Conservation (phyloP, 2,113 vertebrate genomes). For the Aegotheles bennettii region DNA sequence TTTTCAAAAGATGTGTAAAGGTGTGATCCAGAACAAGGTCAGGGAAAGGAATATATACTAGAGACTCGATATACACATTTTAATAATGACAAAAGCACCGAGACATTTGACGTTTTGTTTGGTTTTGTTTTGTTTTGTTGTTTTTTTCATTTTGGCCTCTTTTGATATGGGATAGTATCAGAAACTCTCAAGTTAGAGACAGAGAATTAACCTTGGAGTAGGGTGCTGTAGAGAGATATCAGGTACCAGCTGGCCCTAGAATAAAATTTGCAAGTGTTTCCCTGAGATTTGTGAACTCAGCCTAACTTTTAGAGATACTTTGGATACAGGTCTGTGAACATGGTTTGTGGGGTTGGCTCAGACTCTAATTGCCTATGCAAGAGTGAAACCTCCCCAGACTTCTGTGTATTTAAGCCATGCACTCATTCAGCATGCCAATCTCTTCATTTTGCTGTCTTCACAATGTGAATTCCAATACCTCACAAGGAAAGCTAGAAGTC, state of each 20-base stretch:
- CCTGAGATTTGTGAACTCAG: not conserved
- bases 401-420: not conserved
- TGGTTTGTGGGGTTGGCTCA: fast-evolving
- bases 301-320: not conserved
- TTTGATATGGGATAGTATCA: not conserved
- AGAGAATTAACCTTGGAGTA: not conserved
- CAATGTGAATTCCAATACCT: not conserved
- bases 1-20: not conserved
- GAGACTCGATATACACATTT: not conserved
- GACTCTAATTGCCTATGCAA: not conserved
- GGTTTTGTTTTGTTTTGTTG: too few relatives aligned
- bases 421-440: not conserved
- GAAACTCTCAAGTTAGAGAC: not conserved
- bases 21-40: not conserved
- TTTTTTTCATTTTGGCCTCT: not conserved
- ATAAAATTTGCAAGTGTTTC: not conserved
- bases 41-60: not conserved
- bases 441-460: not conserved
- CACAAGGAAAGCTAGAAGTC: not conserved
- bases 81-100: not conserved
- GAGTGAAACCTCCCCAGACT: not conserved
- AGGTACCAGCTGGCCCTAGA: not conserved
- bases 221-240: not conserved
- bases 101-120: not conserved
- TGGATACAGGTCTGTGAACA: not conserved